These are phyloP conservation scores for Pseudochromis fuscus DNA, from an alignment of 2,797 vertebrate genomes.

Conservation along the genomic window DNA sequence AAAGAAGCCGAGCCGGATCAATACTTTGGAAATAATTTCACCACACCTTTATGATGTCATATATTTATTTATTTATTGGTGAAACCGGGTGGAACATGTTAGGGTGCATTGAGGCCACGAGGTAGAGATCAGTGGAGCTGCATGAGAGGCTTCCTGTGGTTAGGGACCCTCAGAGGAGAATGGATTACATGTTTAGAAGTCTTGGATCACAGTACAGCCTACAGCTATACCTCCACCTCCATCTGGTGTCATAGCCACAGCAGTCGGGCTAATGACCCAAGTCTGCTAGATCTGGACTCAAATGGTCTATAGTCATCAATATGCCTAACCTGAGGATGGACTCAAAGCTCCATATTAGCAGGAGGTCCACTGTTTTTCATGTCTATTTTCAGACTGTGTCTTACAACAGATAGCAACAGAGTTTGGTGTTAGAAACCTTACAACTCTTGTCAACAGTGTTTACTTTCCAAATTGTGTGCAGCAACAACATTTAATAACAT, in stretches of 20 bases:
- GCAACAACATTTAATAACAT: not conserved
- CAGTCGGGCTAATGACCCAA: slow-evolving; percentile 69
- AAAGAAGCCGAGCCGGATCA: slow-evolving; percentile 34
- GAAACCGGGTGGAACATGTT: slow-evolving; percentile 32
- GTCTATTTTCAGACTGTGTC: slow-evolving; percentile 35
- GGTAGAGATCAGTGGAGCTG: slow-evolving; percentile 71
- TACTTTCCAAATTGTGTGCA: not conserved
- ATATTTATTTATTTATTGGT: slow-evolving; percentile 50
- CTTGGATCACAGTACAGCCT: slow-evolving; percentile 78
- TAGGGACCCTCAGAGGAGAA: slow-evolving; percentile 71
- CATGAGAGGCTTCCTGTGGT: slow-evolving; percentile 76
- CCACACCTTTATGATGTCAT: slow-evolving; percentile 31
- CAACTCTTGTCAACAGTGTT: not conserved
- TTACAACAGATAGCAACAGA: not conserved
- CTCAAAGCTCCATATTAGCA: slow-evolving; percentile 54
- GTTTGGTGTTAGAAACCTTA: not conserved
- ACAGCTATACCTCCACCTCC: slow-evolving; percentile 74
- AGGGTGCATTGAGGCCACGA: slow-evolving; percentile 37
- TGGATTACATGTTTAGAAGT: slow-evolving; percentile 76
- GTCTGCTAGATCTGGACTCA: slow-evolving; percentile 52
- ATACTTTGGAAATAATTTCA: slow-evolving; percentile 34
- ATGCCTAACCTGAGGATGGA: slow-evolving; percentile 68
- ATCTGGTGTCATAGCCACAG: slow-evolving; percentile 65
- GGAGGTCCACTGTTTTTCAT: slow-evolving; percentile 49
- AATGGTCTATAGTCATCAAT: slow-evolving; percentile 62